Percentiles rank a stretch among this genome's conserved stretches.
Conservation (phyloP, 2,797 vertebrate species). For the Melanotaenia maccullochi region DNA sequence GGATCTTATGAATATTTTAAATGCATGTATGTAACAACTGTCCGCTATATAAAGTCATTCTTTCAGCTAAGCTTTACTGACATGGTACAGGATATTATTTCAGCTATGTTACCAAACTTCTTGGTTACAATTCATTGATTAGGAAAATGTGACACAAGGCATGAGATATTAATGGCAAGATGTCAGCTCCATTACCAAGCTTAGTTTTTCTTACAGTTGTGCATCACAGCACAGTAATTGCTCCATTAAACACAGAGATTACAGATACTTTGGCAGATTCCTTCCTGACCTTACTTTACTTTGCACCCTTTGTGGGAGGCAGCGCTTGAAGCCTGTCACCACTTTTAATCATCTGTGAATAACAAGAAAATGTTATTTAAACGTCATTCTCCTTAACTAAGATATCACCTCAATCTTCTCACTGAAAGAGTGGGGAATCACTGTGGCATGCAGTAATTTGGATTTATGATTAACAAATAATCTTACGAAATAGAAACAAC, state of each 20-base stretch:
- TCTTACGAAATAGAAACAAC: slow-evolving; percentile 17
- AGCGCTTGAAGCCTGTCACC: slow-evolving; percentile 23
- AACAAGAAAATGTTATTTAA: slow-evolving; percentile 18
- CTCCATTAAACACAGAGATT: slow-evolving; percentile 46
- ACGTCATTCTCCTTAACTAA: slow-evolving; percentile 28
- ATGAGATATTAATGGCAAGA: slow-evolving; percentile 22
- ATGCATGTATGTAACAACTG: slow-evolving; percentile 5
- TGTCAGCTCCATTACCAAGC: slow-evolving; percentile 28
- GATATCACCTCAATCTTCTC: slow-evolving; percentile 20
- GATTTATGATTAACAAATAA: slow-evolving; percentile 11
- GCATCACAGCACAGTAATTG: slow-evolving; percentile 44
- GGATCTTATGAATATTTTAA: neutral
- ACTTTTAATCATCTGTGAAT: slow-evolving; percentile 42
- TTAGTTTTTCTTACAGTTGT: slow-evolving; percentile 56
- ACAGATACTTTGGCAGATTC: slow-evolving; percentile 55
- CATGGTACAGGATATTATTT: neutral
- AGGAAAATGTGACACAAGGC: neutral
- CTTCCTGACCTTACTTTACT: slow-evolving; percentile 54
- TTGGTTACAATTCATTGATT: neutral
- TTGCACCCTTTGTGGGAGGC: slow-evolving; percentile 46
- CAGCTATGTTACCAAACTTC: neutral
- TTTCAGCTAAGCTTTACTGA: neutral
- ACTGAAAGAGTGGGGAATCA: slow-evolving; percentile 21
- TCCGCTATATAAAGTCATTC: neutral
- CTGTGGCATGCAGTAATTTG: slow-evolving; percentile 20